Conservation (phyloP, 2,888 invertebrate genomes). For the Erebia palarica region DNA sequence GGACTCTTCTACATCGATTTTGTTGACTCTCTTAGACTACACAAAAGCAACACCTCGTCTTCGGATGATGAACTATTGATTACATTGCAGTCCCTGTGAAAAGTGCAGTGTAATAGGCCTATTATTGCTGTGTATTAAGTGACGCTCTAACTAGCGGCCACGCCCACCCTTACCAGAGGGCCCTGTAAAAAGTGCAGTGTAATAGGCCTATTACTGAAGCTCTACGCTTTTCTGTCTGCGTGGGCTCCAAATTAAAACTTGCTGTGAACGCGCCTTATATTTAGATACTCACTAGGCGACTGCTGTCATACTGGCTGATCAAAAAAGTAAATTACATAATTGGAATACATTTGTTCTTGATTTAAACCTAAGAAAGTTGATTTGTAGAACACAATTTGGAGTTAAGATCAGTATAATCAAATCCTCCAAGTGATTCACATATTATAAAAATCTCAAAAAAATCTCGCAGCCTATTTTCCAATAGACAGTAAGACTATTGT, state of each 20-base stretch:
- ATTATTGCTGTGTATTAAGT: no score
- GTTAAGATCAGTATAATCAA: constrained; percentile 57
- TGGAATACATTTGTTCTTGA: constrained; percentile 38
- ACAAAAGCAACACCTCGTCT: no score
- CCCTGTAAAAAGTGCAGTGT: no score
- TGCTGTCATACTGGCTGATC: constrained; percentile 21
- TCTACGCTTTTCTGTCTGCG: no score
- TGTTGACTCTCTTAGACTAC: no score
- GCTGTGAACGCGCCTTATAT: not conserved
- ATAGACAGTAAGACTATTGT: constrained; percentile 23
- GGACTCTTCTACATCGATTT: no score
- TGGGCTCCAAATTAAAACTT: not conserved
- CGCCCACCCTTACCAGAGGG: no score
- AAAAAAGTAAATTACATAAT: constrained; percentile 20
- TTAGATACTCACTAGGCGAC: not conserved
- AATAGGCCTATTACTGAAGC: no score
- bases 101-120: no score
- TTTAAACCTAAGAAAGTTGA: constrained; percentile 52
- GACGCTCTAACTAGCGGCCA: no score
- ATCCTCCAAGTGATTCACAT: constrained; percentile 53
- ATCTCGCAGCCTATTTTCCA: constrained; percentile 14
- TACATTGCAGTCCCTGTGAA: no score
- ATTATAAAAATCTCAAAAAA: constrained; percentile 47
- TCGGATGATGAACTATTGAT: no score
- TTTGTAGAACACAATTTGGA: constrained; percentile 46